These are phyloP conservation scores for Julus scanicus DNA, from an alignment of 2,888 invertebrate genomes.

Conservation along the genomic window DNA sequence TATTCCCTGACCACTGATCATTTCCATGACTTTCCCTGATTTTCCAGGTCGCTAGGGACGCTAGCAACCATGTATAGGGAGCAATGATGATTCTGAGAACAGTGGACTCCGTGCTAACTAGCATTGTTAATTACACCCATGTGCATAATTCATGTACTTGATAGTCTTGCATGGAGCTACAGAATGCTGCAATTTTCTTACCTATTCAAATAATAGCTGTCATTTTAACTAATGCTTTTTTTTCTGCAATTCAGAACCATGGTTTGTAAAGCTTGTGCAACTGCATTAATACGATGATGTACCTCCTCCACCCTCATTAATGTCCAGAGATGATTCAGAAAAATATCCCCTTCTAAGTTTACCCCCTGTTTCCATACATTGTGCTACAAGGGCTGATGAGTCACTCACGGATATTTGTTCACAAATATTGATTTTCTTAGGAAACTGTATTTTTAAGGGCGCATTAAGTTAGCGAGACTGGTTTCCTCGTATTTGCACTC, in stretches of 20 bases:
- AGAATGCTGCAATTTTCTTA: not conserved
- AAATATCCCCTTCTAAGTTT: not conserved
- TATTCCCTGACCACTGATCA: too few relatives aligned
- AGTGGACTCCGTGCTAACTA: not conserved
- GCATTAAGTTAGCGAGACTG: constrained; percentile 38
- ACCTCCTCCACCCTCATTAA: not conserved
- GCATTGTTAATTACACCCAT: not conserved
- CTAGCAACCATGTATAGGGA: not conserved
- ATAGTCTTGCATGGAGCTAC: too few relatives aligned
- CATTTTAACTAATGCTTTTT: too few relatives aligned
- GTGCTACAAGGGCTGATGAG: constrained; percentile 7
- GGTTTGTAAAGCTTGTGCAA: not conserved
- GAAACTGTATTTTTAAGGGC: constrained; percentile 43
- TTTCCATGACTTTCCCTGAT: too few relatives aligned
- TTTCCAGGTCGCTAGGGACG: too few relatives aligned
- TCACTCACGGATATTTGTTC: constrained; percentile 43
- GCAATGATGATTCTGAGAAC: not conserved
- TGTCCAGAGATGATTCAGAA: not conserved
- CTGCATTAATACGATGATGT: not conserved
- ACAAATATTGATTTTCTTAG: constrained; percentile 39
- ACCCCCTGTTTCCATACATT: not conserved
- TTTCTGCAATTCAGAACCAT: not conserved
- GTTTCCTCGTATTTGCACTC: constrained; percentile 33
- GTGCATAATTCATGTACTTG: not conserved
- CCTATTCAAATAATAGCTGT: too few relatives aligned